These are phyloP conservation scores for Drosophila cardini DNA, from an alignment of 1,140 invertebrate genomes.

Conservation along the genomic window DNA sequence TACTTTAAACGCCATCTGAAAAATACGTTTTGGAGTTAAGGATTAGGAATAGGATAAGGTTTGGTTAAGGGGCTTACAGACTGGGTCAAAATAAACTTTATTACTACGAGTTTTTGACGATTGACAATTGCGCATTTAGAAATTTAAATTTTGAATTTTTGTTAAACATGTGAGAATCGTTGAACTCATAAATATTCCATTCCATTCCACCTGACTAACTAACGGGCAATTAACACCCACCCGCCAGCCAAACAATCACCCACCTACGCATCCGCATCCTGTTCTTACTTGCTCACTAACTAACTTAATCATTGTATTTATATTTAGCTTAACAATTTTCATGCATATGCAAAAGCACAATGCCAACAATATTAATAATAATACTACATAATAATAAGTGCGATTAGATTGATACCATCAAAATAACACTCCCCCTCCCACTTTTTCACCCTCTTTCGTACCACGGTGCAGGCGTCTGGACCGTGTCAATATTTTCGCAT, in stretches of 20 bases:
- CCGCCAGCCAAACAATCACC: conserved; percentile 25
- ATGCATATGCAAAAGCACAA: conserved; percentile 66
- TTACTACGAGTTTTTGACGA: conserved; percentile 5
- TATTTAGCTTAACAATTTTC: conserved; percentile 77
- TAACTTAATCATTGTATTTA: conserved; percentile 29
- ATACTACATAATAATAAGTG: no score
- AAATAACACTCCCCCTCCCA: background rate
- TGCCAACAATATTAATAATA: conserved; percentile 25
- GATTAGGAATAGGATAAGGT: background rate
- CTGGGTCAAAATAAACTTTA: conserved; percentile 15
- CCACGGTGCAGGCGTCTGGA: conserved; percentile 24
- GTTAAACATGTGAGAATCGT: background rate
- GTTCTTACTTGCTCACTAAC: conserved; percentile 6
- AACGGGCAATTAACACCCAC: conserved; percentile 67
- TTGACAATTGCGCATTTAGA: conserved; percentile 1
- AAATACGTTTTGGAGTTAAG: conserved; percentile 21
- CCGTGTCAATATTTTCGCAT: conserved; percentile 74
- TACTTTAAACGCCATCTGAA: conserved; percentile 52
- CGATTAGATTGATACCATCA: conserved; percentile 10
- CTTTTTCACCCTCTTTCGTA: background rate
- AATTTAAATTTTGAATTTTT: conserved; percentile 7
- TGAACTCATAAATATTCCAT: conserved; percentile 72
- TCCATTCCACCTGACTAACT: conserved; percentile 55
- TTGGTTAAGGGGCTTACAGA: background rate
- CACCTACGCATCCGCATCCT: conserved; percentile 58